phyloP scores from a whole-genome alignment of 2,797 vertebrate species.

The Babyrousa celebensis region DNA sequence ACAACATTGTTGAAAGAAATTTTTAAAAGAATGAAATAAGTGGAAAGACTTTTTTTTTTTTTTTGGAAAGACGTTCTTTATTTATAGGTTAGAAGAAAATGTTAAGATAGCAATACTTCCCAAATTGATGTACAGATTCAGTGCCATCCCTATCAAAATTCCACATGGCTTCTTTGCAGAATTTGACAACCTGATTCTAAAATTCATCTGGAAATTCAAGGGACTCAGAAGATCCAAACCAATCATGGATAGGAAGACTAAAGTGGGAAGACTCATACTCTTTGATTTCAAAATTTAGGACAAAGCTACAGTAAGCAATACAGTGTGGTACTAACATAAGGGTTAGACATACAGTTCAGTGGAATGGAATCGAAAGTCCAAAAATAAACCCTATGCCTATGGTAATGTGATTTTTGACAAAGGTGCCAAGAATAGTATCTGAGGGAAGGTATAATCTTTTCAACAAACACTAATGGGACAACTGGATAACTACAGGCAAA shows the following conservation, averaged over 20 bases:
- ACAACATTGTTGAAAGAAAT: not conserved
- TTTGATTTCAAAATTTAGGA: slow-evolving; percentile 6
- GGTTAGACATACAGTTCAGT: not conserved
- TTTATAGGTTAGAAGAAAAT: not conserved
- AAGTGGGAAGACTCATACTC: not conserved
- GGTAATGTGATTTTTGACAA: not conserved
- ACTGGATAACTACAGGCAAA: not conserved
- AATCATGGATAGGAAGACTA: not conserved
- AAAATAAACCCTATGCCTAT: not conserved
- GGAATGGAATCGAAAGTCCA: not conserved
- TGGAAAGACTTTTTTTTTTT: not conserved
- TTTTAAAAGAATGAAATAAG: slow-evolving; percentile 3
- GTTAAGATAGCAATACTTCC: not conserved
- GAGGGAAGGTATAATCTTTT: not conserved
- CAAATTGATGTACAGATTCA: not conserved
- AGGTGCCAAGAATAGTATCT: not conserved
- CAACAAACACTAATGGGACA: slow-evolving; percentile 39
- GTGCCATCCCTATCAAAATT: not conserved
- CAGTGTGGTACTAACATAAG: not conserved
- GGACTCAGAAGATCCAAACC: not conserved
- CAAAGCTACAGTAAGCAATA: not conserved
- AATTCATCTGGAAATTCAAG: not conserved
- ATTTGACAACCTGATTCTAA: slow-evolving; percentile 11
- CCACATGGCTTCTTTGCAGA: not conserved
- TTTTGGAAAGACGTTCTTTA: not conserved